These are phyloP conservation scores for Drosophila pegasa DNA, from an alignment of 2,888 invertebrate species.

Conservation along the genomic window DNA sequence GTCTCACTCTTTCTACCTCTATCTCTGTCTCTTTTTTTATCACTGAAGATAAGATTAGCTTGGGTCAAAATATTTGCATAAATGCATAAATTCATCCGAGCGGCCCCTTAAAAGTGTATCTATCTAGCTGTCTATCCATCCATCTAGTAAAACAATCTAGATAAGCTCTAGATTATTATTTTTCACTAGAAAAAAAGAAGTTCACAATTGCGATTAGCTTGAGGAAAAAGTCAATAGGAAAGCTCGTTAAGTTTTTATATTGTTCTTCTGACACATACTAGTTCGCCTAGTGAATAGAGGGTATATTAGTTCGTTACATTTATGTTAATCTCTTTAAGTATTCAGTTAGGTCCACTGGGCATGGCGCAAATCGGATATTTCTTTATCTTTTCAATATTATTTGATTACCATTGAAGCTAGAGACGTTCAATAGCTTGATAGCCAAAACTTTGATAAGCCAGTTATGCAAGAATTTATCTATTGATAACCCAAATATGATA, in stretches of 20 bases:
- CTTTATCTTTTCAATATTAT: not conserved
- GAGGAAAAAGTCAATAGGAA: not conserved
- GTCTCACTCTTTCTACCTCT: not conserved
- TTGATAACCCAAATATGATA: not conserved
- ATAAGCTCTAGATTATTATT: conserved; percentile 5
- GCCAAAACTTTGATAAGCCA: not conserved
- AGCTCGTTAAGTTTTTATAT: not conserved
- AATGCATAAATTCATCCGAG: not conserved
- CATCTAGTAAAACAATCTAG: conserved; percentile 1
- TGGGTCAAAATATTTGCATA: conserved; percentile 1
- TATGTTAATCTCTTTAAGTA: too few relatives aligned
- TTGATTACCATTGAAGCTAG: not conserved
- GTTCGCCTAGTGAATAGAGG: not conserved
- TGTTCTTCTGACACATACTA: too few relatives aligned
- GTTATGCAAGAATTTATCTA: not conserved
- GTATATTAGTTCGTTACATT: not conserved
- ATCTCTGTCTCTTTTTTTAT: not conserved
- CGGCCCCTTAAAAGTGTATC: not conserved
- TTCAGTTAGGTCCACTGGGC: too few relatives aligned
- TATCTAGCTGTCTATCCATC: not conserved
- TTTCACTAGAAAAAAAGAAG: conserved; percentile 1
- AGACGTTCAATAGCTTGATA: not conserved
- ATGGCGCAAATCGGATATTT: too few relatives aligned
- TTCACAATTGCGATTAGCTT: not conserved
- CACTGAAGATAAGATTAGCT: not conserved